Base-by-base conservation (phyloP, 2,113 vertebrate genomes). In the Epinephelus lanceolatus region DNA sequence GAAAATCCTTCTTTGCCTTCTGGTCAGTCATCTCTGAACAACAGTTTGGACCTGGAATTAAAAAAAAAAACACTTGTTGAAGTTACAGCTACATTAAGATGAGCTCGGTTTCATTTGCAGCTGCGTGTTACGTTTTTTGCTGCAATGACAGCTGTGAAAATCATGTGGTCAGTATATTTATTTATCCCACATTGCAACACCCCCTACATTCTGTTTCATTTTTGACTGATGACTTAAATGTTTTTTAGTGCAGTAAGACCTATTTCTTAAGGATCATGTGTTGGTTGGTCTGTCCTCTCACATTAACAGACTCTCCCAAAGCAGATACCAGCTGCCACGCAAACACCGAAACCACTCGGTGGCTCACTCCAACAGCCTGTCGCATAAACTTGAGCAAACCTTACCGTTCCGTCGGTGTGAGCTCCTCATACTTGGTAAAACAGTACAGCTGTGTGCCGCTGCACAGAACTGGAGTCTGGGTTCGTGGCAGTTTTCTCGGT, bases 311-410 rank as follows among this genome's bases (percentile, higher is more conserved):
- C 30, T 71, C 21, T 71, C 56, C 17, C 69, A 4, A 40, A 33
- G 53, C 71, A 63, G n/a, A 60, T 56, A 45, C 9, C 42, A 79
- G 75, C 85, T 92, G 90, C 92, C 92, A 92, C 90, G 90, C 89
- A 92, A 86, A 92, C 90, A 91, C 62, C 13, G 4, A 51, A 57
- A 49, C 45, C 23, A 18, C 52, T 13, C 40, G 12, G 27, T 2
- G 25, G 3, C 23, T 51, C 45, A 33, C 33, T 2, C 4, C 0
- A 53, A 23, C 12, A 17, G 40, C 4, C 25, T 37, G 2, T 18
- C 2, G 14, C 3, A 10, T 5, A 71, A 56, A 68, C 11, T 2
- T 23, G 5, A 11, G 5, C 4, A 25, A 15, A 83, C 6, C 86
- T 76, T 27, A 85, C 85, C 87, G 78, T 72, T 56, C 62, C 6